Base-by-base conservation (phyloP, 2,888 invertebrate species). In the Caenorhabditis angaria region DNA sequence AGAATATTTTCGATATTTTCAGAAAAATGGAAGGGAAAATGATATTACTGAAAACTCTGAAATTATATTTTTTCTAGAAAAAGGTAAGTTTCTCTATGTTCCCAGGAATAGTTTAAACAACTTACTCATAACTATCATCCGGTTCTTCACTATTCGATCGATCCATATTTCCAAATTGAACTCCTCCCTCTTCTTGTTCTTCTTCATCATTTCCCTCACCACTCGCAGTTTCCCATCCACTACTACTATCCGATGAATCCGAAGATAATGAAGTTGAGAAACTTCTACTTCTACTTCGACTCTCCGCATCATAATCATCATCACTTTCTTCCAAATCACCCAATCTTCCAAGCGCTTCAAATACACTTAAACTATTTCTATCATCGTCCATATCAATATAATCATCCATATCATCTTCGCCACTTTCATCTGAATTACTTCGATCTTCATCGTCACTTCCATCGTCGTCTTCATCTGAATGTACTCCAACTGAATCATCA, bases 301-400 rank as follows among this genome's bases (percentile, higher is more conserved):
- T 20, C n/a, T 41, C 58, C 47, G 47, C 48, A 22, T 58, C 47
- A 12, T n/a, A 12, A 57, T 57, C n/a, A 27, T 58, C 58, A 35
- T 58, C 58, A 24, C 20, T 29, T n/a, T 24, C 28, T 18, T 28
- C 27, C 54, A 27, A 27, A 18, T 54, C 54, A 14, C 28, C 32
- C 28, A 69, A 61, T 53, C 65, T 41, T 55, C 65, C 62, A 12
- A 65, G 22, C 47, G 59, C 70, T 32, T 66, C 65, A 28, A 65
- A 70, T 12, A 65, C 65, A n/a, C 57, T 41, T 2, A 41, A 18
- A 41, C 25, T 22, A 18, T 24, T 53, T 51, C 14, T 22, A 10
- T 50, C 22, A 3, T 24, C 32, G 25, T 22, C 47, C 29, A 24
- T 24, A 22, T 20, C 14, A 48, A 20, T 51, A 51, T 50, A 27